Percentiles rank a stretch among this genome's conserved stretches.
These are phyloP conservation scores for Anomalospiza imberbis DNA, from an alignment of 2,797 vertebrate genomes.

Conservation along the genomic window DNA sequence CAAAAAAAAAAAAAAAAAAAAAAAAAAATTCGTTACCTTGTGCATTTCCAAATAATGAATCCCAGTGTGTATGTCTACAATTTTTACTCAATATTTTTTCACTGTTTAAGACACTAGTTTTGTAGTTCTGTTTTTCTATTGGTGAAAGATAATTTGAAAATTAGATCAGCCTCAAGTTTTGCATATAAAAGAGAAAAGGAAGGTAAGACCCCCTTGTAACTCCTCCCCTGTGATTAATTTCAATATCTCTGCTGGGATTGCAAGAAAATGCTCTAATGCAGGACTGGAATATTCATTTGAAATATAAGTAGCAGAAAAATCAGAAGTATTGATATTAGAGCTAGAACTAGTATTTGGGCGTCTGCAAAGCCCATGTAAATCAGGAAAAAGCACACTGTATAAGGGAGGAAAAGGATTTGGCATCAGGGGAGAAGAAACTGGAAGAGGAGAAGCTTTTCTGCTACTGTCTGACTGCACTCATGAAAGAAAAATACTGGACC, in stretches of 20 bases:
- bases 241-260: not conserved
- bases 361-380: not conserved
- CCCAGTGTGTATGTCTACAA: fast-evolving
- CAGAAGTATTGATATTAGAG: not conserved
- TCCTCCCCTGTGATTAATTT: not conserved
- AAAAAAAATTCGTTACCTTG: not conserved
- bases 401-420: not conserved
- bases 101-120: not conserved
- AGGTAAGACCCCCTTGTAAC: not conserved
- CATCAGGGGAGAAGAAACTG: not conserved
- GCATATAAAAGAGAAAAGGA: not conserved
- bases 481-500: not conserved
- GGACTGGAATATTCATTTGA: not conserved
- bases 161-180: not conserved
- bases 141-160: not conserved
- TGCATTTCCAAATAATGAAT: not conserved
- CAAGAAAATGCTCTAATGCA: not conserved
- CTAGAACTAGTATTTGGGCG: not conserved
- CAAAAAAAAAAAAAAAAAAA: not conserved
- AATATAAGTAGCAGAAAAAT: not conserved
- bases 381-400: not conserved
- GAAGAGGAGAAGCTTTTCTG: not conserved
- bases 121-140: not conserved
- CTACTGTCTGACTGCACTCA: not conserved
- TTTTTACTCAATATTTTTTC: not conserved